Base-by-base conservation (phyloP, 1,140 invertebrate species). In the Drosophila sp. region DNA sequence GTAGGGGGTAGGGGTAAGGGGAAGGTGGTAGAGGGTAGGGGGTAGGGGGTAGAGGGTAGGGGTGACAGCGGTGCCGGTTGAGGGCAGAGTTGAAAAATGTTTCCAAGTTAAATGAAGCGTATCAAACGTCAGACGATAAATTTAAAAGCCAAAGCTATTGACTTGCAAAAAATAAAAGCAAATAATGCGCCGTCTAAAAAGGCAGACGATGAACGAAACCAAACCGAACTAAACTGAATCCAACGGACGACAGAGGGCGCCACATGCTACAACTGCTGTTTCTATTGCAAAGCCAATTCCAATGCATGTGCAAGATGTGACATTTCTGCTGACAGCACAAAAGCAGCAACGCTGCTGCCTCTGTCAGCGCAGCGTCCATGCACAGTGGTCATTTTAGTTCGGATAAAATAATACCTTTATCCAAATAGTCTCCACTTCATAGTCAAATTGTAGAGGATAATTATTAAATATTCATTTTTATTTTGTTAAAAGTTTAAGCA, bases 81-180 rank as follows among this genome's bases (percentile, higher is more conserved):
- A 38, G 50, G 56, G 66, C 61, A 76, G 75, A 82, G 82, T 82
- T 86, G 82, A 86, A 86, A 86, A 86, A 87, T 87, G 83, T 86
- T 87, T 87, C 78, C 83, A 87, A 87, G 83, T 87, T 87, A 89
- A 87, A 87, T 87, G 83, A 87, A 87, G 83, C 79, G 83, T 80
- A 87, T 87, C 83, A 87, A 87, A 89, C 83, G 83, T 89, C 83
- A 87, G 83, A 83, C 79, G 83, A 87, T 87, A 87, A 87, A 87
- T 87, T 87, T 87, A 87, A 87, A 87, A 89, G 79, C 83, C 83
- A 87, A 89, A 89, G 76, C 84, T 89, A 87, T 87, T 89, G 79
- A 89, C 79, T 87, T 79, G 83, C 79, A 74, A 65, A 87, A 65
- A 83, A 89, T 87, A 83, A 89, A 89, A 89, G 83, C 83, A 89